Conservation (phyloP, 2,888 invertebrate genomes). For the Dioctria rufipes region DNA sequence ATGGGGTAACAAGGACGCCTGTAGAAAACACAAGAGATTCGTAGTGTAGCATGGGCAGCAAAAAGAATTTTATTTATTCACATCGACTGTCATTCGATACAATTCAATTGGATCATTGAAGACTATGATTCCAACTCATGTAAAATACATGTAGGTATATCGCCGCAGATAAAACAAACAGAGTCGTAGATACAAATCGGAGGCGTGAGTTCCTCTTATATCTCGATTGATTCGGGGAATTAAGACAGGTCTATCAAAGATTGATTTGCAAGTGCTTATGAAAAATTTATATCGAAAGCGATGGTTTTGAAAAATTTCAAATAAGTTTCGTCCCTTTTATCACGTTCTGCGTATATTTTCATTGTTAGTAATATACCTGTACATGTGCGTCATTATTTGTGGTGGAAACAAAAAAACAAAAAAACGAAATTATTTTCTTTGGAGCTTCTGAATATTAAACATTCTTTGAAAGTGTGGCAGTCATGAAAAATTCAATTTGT, state of each 20-base stretch:
- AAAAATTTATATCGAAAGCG: too few relatives aligned
- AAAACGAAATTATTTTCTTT: too few relatives aligned
- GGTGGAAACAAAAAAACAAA: too few relatives aligned
- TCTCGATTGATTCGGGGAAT: neutral
- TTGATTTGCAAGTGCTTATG: too few relatives aligned
- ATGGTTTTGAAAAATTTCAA: too few relatives aligned
- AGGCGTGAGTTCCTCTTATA: conserved; percentile 23
- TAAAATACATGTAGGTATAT: conserved; percentile 14
- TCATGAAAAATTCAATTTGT: too few relatives aligned
- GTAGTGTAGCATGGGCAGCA: conserved; percentile 6
- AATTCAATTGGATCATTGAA: conserved; percentile 33
- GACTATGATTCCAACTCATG: conserved; percentile 18
- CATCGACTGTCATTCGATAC: conserved; percentile 37
- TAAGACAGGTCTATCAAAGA: neutral
- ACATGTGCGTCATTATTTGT: too few relatives aligned
- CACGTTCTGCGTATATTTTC: too few relatives aligned
- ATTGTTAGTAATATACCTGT: too few relatives aligned
- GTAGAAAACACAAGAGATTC: conserved; percentile 7
- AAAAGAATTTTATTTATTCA: conserved; percentile 43
- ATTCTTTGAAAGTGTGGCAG: too few relatives aligned
- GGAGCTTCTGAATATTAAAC: too few relatives aligned
- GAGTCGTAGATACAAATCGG: conserved; percentile 14
- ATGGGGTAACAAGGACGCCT: conserved; percentile 16
- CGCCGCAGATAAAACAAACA: conserved; percentile 5
- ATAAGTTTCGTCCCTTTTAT: too few relatives aligned